Evolutionary conservation across 2,888 invertebrate species (phyloP).

Genomic region (Agrochola circellaris): DNA sequence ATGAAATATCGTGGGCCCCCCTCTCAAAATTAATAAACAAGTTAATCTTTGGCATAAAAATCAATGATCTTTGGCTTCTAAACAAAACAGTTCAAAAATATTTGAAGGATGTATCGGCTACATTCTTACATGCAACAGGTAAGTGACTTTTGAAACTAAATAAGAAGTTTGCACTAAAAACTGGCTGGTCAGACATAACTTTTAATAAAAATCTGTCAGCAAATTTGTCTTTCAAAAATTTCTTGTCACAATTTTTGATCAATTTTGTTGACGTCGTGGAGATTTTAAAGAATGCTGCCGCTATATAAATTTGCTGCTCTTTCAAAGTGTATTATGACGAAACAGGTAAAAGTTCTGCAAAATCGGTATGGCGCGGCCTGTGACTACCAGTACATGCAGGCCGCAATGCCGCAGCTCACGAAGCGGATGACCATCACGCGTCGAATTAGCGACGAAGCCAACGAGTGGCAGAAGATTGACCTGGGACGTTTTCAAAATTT

Average conservation of each 20-base stretch:
- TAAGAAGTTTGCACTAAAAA: constrained; percentile 7
- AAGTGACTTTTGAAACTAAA: background rate
- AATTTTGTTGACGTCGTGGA: background rate
- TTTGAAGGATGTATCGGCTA: constrained; percentile 11
- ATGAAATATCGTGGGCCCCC: background rate
- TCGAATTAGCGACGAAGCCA: background rate
- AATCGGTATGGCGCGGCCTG: constrained; percentile 28
- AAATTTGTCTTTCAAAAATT: background rate
- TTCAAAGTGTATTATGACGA: background rate
- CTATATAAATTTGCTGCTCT: background rate
- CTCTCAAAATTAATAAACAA: background rate
- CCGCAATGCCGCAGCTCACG: constrained; percentile 4
- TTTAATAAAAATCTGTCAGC: background rate
- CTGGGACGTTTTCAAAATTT: background rate
- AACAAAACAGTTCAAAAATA: background rate
- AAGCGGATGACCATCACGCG: background rate
- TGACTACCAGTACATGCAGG: constrained; percentile 34
- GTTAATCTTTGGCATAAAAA: no score
- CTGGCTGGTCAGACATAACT: background rate
- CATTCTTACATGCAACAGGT: constrained; percentile 16
- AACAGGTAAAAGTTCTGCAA: constrained; percentile 39
- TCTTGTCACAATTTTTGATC: background rate
- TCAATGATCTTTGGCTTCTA: background rate
- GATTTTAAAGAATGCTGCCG: background rate
- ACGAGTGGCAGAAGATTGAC: background rate